Conservation (phyloP, 2,797 vertebrate species). For the Pachyuromys duprasi region DNA sequence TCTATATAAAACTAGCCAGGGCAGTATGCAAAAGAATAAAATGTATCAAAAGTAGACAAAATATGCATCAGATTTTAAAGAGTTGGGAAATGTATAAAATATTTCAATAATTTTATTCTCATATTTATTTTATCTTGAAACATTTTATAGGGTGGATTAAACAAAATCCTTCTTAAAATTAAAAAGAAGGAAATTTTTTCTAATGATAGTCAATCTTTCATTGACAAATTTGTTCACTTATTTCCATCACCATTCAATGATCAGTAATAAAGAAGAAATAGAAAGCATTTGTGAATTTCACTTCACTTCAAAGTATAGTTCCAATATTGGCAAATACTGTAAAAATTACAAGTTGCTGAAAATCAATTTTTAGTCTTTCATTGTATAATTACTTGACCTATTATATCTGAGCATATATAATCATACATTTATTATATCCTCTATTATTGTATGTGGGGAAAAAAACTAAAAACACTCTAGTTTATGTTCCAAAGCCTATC, state of each 20-base stretch:
- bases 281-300: neutral
- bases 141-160: neutral
- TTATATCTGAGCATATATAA: neutral
- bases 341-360: conserved; percentile 34
- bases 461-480: conserved; percentile 12
- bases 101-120: neutral
- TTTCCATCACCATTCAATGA: neutral
- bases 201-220: conserved; percentile 1
- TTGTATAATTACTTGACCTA: conserved; percentile 6
- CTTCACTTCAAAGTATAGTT: neutral
- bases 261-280: neutral
- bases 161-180: neutral
- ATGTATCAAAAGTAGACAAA: neutral
- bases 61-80: neutral
- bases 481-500: conserved; percentile 35
- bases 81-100: neutral
- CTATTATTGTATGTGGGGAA: neutral
- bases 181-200: neutral
- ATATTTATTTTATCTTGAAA: neutral
- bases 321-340: neutral
- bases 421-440: neutral
- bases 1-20: neutral
- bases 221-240: neutral
- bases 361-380: neutral
- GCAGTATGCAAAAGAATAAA: neutral